Percentiles rank a stretch among this genome's conserved stretches.
phyloP scores from a whole-genome alignment of 2,113 vertebrate species.

The Platysteira castanea region DNA sequence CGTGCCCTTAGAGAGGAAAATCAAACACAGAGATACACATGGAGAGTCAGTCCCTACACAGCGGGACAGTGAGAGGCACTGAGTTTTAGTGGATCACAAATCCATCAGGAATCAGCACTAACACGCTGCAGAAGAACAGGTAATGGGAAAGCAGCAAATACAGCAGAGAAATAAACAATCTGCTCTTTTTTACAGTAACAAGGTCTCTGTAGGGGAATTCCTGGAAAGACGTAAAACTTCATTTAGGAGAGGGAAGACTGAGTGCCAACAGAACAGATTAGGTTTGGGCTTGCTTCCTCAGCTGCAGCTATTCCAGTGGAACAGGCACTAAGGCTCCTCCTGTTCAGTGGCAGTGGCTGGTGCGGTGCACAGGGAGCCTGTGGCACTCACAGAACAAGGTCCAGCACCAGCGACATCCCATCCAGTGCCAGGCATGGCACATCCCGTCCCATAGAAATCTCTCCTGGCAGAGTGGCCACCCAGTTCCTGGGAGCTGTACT shows the following conservation, averaged over 20 bases:
- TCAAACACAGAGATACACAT: background rate
- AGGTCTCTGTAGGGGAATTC: background rate
- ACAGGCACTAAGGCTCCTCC: background rate
- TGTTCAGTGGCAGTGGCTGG: background rate
- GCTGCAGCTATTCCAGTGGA: background rate
- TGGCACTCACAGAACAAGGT: background rate
- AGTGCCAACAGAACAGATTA: background rate
- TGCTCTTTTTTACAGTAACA: accelerated
- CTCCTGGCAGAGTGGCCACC: background rate
- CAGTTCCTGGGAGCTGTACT: background rate
- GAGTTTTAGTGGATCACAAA: background rate
- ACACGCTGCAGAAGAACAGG: background rate
- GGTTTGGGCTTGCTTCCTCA: background rate
- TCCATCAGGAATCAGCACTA: background rate
- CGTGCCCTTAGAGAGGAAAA: background rate
- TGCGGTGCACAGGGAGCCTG: background rate
- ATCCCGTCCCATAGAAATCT: background rate
- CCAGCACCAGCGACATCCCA: background rate
- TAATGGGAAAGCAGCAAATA: background rate
- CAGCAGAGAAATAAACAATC: background rate
- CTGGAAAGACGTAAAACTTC: background rate
- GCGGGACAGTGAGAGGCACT: background rate
- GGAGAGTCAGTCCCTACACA: background rate
- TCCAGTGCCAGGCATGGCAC: background rate
- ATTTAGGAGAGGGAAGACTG: background rate